Base-by-base conservation (phyloP, 2,888 invertebrate species). In the Chrysotoxum bicinctum region DNA sequence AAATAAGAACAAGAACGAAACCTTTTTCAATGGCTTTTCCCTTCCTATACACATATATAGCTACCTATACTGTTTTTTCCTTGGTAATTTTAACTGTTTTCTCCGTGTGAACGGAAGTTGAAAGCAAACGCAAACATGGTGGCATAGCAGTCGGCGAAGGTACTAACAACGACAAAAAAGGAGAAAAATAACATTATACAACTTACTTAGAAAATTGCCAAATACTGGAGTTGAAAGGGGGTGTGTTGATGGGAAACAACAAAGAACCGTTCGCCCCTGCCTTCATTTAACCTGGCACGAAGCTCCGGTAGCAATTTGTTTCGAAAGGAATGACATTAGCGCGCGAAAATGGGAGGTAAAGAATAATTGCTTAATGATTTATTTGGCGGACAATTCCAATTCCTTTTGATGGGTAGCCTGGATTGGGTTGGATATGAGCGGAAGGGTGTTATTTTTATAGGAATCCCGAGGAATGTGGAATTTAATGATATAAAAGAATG, bases 341-440 rank as follows among this genome's bases (percentile, higher is more conserved):
- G 78, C 62, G 68, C 73, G 48, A 73, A 69, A 72, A 69, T 58
- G 37, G 69, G 62, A 84, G 86, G 85, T 74, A 58, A 35, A 66
- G 78, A 66, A 74, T 86, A 86, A 86, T 86, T 86, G 77, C 70
- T 86, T 82, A 82, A 86, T 86, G 82, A 86, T 82, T 86, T 86
- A 82, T 86, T 78, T 82, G 86, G 82, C 77, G 73, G 76, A 64
- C 72, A 85, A 43, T 73, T 68, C 45, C 73, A 73, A 85, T 84
- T 84, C 79, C 54, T 73, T 58, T 64, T 73, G 60, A 54, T 58
- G 64, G 74, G 64, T 81, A 54, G 12, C 35, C 43, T 43, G 19
- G 16, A 54, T 21, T 26, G 19, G 16, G 62, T 21, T 26, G 48
- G 40, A 43, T 5, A 16, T 80, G 30, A n/a, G 37, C 19, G 45